Percentiles rank a stretch among this genome's conserved stretches.
These are phyloP conservation scores for Aldabrachelys gigantea DNA, from an alignment of 2,113 vertebrate species.

Conservation along the genomic window DNA sequence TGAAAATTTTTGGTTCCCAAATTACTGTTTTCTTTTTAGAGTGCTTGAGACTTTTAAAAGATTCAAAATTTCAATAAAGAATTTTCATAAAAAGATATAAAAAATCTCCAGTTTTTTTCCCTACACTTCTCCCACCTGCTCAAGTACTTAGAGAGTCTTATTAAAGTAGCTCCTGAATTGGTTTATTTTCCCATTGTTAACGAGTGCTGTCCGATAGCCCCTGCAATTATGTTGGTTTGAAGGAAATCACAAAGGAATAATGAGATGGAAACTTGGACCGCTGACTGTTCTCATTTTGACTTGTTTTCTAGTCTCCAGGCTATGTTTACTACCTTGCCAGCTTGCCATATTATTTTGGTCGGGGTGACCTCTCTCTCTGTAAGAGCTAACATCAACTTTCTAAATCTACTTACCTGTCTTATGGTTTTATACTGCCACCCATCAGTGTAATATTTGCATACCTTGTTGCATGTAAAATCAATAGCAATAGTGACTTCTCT, in stretches of 20 bases:
- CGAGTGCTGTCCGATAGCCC: not conserved
- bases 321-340: not conserved
- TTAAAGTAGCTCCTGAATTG: not conserved
- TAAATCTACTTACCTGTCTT: not conserved
- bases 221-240: not conserved
- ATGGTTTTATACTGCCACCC: not conserved
- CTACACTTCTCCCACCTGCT: not conserved
- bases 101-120: not conserved
- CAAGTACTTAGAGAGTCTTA: not conserved
- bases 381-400: not conserved
- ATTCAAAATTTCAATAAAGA: not conserved
- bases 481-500: not conserved
- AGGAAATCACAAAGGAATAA: not conserved
- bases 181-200: not conserved
- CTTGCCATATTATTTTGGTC: not conserved
- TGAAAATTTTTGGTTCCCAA: not conserved
- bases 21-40: not conserved
- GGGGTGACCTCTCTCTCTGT: not conserved
- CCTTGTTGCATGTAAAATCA: not conserved
- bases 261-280: not conserved
- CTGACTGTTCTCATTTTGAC: not conserved
- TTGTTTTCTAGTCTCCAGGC: not conserved
- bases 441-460: not conserved
- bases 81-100: not conserved
- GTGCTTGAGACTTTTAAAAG: not conserved